A percentile compares a stretch with the other conserved stretches of the same genome.
phyloP scores from a whole-genome alignment of 2,797 vertebrate genomes.

The Eospalax fontanierii region DNA sequence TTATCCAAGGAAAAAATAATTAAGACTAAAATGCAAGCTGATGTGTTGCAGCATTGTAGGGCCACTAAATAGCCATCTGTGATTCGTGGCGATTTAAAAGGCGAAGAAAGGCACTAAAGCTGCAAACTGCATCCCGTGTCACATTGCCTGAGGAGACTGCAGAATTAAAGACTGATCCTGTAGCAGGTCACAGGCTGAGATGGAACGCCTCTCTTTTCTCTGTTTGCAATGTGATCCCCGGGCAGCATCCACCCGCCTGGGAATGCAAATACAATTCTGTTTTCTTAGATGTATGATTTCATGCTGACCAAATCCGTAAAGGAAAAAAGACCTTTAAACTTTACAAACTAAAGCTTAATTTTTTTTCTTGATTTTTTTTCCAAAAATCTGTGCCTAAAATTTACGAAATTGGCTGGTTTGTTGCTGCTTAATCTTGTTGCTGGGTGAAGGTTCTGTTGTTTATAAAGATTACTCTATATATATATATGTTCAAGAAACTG shows the following conservation, averaged over 20 bases:
- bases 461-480: slow-evolving; percentile 85
- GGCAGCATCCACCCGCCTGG: slow-evolving; percentile 80
- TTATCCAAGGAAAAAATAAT: slow-evolving; percentile 91
- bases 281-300: slow-evolving; percentile 85
- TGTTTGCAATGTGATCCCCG: slow-evolving; percentile 85
- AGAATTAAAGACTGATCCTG: slow-evolving; percentile 94
- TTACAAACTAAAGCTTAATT: slow-evolving; percentile 80
- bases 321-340: slow-evolving; percentile 80
- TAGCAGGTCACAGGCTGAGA: slow-evolving; percentile 87
- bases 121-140: slow-evolving; percentile 95
- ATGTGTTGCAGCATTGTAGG: slow-evolving; percentile 99
- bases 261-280: slow-evolving; percentile 84
- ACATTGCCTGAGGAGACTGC: slow-evolving; percentile 95
- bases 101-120: slow-evolving; percentile 99
- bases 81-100: slow-evolving; percentile 98
- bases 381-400: slow-evolving; percentile 84
- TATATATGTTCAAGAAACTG: slow-evolving; percentile 86
- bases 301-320: slow-evolving; percentile 78
- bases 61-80: slow-evolving; percentile 99
- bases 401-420: slow-evolving; percentile 79
- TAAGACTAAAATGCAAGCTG: slow-evolving; percentile 95
- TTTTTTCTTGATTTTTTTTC: slow-evolving; percentile 45
- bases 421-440: slow-evolving; percentile 79
- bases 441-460: slow-evolving; percentile 80
- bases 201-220: slow-evolving; percentile 87